Evolutionary conservation across 2,113 vertebrate genomes (phyloP).

Genomic region (Oceanodroma tethys): DNA sequence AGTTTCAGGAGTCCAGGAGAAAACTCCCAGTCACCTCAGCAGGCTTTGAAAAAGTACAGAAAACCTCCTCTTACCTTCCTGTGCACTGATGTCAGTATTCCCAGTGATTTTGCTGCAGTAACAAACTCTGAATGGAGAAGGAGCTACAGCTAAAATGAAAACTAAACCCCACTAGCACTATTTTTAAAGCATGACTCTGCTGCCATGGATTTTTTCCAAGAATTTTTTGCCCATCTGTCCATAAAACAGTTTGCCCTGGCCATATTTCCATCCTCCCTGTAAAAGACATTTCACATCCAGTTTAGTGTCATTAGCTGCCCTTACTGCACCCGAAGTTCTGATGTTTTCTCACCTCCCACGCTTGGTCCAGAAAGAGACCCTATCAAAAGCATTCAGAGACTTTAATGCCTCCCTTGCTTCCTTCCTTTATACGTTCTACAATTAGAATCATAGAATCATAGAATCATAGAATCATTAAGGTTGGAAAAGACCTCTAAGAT

Average conservation of each 20-base stretch:
- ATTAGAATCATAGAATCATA: too few relatives aligned
- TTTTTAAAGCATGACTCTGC: not conserved
- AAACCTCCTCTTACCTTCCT: not conserved
- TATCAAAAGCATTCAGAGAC: slow-evolving; percentile 47
- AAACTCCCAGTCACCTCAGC: not conserved
- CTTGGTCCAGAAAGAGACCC: slow-evolving; percentile 6
- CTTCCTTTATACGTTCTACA: slow-evolving; percentile 50
- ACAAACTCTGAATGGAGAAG: not conserved
- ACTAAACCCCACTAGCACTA: not conserved
- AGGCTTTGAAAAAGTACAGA: not conserved
- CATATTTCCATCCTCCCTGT: too few relatives aligned
- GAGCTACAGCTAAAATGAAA: not conserved
- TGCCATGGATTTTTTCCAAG: too few relatives aligned
- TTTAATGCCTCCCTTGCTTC: slow-evolving; percentile 48
- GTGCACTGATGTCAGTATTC: not conserved
- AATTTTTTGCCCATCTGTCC: too few relatives aligned
- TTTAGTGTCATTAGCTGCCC: not conserved
- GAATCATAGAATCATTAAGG: too few relatives aligned
- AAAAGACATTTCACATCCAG: not conserved
- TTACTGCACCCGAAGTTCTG: not conserved
- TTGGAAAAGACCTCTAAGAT: too few relatives aligned
- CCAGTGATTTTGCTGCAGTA: not conserved
- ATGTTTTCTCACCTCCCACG: slow-evolving; percentile 45
- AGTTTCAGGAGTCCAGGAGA: not conserved
- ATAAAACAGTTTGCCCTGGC: too few relatives aligned